phyloP scores from a whole-genome alignment of 2,888 invertebrate genomes.

The Latrodectus hesperus region DNA sequence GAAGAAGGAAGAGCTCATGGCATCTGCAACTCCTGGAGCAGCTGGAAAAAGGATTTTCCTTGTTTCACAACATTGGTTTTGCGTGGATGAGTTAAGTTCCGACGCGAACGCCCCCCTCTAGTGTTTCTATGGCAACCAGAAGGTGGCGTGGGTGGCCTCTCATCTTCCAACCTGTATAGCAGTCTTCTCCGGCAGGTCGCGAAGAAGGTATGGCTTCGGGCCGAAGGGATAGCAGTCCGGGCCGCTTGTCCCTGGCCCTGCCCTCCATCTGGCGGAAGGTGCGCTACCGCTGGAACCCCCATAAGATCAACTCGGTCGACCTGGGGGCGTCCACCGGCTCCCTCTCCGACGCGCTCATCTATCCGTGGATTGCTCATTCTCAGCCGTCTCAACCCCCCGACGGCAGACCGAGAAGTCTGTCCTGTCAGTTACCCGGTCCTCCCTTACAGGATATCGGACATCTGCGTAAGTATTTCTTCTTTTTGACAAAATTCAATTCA shows the following conservation, averaged over 20 bases:
- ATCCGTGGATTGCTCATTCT: conserved; percentile 48
- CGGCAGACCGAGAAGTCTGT: conserved; percentile 61
- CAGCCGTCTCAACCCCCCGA: conserved; percentile 28
- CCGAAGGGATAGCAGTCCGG: conserved; percentile 64
- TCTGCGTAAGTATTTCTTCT: too few species aligned
- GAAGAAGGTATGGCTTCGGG: conserved; percentile 52
- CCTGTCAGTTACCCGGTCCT: conserved; percentile 63
- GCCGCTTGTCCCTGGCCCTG: conserved; percentile 49
- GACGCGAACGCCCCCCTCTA: conserved; percentile 22
- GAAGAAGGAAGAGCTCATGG: too few species aligned
- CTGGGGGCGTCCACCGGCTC: conserved; percentile 51
- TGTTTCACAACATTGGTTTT: too few species aligned
- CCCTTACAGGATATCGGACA: conserved; percentile 36
- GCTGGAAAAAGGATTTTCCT: too few species aligned
- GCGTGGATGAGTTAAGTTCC: not conserved
- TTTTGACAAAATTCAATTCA: too few species aligned
- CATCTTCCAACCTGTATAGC: not conserved
- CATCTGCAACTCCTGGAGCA: too few species aligned
- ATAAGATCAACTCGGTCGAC: conserved; percentile 56
- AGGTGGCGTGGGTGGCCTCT: conserved; percentile 53
- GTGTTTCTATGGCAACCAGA: conserved; percentile 40
- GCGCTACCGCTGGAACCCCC: conserved; percentile 55
- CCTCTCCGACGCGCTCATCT: conserved; percentile 49
- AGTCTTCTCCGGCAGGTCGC: not conserved
- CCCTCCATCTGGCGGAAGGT: conserved; percentile 64